phyloP scores from a whole-genome alignment of 2,888 invertebrate genomes.

The Horisme vitalbata region DNA sequence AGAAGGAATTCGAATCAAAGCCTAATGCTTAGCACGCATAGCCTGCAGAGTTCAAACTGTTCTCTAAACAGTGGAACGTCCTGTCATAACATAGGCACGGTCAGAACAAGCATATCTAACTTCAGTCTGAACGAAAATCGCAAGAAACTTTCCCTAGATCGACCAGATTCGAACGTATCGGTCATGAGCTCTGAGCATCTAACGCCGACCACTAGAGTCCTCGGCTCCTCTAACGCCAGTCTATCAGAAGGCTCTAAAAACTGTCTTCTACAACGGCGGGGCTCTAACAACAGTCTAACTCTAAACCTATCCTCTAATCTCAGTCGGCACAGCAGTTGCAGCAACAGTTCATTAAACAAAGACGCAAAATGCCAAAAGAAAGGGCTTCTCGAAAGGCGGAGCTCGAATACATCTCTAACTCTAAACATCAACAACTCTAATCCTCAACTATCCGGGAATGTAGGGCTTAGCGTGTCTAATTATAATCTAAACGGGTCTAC shows the following conservation, averaged over 20 bases:
- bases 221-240: conserved; percentile 78
- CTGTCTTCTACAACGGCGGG: conserved; percentile 89
- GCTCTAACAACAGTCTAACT: conserved; percentile 93
- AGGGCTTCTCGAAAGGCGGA: conserved; percentile 91
- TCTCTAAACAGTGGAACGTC: conserved; percentile 71
- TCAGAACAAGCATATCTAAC: conserved; percentile 73
- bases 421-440: conserved; percentile 84
- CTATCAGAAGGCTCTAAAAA: conserved; percentile 75
- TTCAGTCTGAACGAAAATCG: conserved; percentile 72
- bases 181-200: conserved; percentile 83
- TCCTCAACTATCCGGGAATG: conserved; percentile 72
- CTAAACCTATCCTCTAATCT: conserved; percentile 86
- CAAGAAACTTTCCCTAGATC: conserved; percentile 88
- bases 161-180: conserved; percentile 94
- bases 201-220: conserved; percentile 65
- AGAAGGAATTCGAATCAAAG: conserved; percentile 85
- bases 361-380: conserved; percentile 80
- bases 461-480: conserved; percentile 76
- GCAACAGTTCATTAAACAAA: conserved; percentile 81
- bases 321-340: conserved; percentile 82
- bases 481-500: conserved; percentile 78
- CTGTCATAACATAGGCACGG: conserved; percentile 68
- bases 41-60: conserved; percentile 80
- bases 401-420: conserved; percentile 95
- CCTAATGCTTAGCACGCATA: conserved; percentile 80